A percentile compares a stretch with the other conserved stretches of the same genome.
Evolutionary conservation across 1,140 invertebrate genomes (phyloP).

Genomic region (Diabrotica virgifera): DNA sequence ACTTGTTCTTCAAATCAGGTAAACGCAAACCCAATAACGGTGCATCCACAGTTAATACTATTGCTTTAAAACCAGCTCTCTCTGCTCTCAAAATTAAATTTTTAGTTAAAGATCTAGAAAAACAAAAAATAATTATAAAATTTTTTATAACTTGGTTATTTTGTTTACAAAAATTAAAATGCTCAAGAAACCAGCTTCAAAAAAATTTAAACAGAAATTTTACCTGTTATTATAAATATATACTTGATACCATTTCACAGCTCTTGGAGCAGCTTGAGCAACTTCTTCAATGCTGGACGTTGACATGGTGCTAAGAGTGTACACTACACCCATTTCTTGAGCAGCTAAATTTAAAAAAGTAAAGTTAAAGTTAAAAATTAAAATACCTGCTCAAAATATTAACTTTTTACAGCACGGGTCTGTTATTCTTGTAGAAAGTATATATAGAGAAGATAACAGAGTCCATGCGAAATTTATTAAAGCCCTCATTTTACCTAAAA

Average conservation of each 20-base stretch:
- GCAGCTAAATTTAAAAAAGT: constrained; percentile 60
- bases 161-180: no score
- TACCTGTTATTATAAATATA: constrained; percentile 85
- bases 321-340: constrained; percentile 67
- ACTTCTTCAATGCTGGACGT: constrained; percentile 89
- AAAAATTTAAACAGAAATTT: not conserved
- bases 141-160: no score
- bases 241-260: constrained; percentile 85
- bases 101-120: constrained; percentile 64
- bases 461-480: no score
- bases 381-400: no score
- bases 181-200: no score
- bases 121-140: not conserved
- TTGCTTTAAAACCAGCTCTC: constrained; percentile 78
- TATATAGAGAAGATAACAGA: no score
- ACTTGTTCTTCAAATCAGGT: constrained; percentile 80
- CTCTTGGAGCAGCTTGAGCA: constrained; percentile 67
- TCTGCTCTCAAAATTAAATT: constrained; percentile 78
- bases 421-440: no score
- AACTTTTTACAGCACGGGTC: no score
- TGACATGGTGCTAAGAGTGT: constrained; percentile 81
- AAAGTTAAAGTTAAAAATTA: no score
- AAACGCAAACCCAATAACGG: constrained; percentile 79
- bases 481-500: no score
- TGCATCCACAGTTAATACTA: constrained; percentile 89